Percentiles rank a stretch among this genome's conserved stretches.
Evolutionary conservation across 2,888 invertebrate genomes (phyloP).

Genomic region (Psylliodes chrysocephalus): DNA sequence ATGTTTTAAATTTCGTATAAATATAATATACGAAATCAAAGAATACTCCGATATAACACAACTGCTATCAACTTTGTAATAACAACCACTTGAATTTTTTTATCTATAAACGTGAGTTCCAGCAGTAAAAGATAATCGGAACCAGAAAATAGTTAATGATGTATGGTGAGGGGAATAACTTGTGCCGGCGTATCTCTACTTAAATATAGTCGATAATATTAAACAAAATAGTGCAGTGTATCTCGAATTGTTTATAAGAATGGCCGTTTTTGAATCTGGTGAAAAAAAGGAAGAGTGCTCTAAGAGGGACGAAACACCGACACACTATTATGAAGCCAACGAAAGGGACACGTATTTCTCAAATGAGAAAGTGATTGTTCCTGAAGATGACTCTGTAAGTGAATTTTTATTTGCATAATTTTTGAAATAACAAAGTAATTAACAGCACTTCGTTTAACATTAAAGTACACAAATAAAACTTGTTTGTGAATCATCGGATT

Average conservation of each 20-base stretch:
- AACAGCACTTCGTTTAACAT: too few species aligned
- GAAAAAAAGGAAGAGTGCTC: background rate
- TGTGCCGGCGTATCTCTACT: conserved; percentile 5
- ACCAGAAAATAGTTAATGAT: conserved; percentile 8
- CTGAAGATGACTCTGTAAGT: conserved; percentile 66
- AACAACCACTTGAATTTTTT: conserved; percentile 20
- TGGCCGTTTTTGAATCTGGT: background rate
- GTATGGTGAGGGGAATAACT: conserved; percentile 23
- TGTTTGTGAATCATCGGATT: too few species aligned
- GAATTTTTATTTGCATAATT: background rate
- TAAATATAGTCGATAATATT: conserved; percentile 3
- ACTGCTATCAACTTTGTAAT: background rate
- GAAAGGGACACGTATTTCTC: conserved; percentile 69
- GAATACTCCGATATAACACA: too few species aligned
- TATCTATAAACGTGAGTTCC: conserved; percentile 20
- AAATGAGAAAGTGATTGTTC: conserved; percentile 70
- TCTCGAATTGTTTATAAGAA: conserved; percentile 4
- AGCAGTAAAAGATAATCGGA: conserved; percentile 10
- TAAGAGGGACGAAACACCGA: conserved; percentile 8
- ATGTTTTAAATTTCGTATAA: too few species aligned
- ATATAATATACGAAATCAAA: too few species aligned
- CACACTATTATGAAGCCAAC: conserved; percentile 49
- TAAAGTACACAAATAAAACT: too few species aligned
- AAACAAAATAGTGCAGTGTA: conserved; percentile 1
- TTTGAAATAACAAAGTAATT: too few species aligned